A percentile compares a stretch with the other conserved stretches of the same genome.
phyloP scores from a whole-genome alignment of 2,888 invertebrate genomes.

The Allygus modestus region DNA sequence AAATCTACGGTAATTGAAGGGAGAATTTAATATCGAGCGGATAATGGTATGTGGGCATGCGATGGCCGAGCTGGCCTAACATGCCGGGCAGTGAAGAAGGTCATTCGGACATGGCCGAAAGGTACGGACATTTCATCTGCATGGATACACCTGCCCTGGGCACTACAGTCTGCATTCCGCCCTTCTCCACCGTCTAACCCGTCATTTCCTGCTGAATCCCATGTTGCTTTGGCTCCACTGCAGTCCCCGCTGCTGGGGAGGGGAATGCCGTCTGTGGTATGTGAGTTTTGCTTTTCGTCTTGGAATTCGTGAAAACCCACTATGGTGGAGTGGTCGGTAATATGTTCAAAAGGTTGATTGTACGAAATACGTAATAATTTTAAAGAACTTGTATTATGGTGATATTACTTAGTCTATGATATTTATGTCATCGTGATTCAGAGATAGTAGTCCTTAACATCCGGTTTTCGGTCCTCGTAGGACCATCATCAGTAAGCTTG shows the following conservation, averaged over 20 bases:
- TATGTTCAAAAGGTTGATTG: no score
- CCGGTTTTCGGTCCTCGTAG: no score
- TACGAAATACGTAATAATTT: no score
- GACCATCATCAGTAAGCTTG: no score
- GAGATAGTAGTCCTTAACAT: no score
- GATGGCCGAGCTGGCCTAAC: background rate
- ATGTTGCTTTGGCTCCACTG: background rate
- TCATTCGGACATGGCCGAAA: conserved; percentile 15
- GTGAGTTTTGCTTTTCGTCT: no score
- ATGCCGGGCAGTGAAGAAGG: conserved; percentile 7
- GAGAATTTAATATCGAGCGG: conserved; percentile 5
- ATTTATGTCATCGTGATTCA: no score
- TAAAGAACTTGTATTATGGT: no score
- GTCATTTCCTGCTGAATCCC: conserved; percentile 45
- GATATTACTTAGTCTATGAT: no score
- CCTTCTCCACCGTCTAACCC: background rate
- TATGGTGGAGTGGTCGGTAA: no score
- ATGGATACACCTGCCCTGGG: conserved; percentile 32
- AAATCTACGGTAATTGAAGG: conserved; percentile 22
- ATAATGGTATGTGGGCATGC: conserved; percentile 7
- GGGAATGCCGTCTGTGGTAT: no score
- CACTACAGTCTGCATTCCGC: conserved; percentile 8
- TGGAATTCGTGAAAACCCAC: no score
- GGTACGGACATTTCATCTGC: conserved; percentile 39
- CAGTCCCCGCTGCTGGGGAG: background rate